These are phyloP conservation scores for Coptotermes formosanus DNA, from an alignment of 1,140 invertebrate genomes.

Conservation along the genomic window DNA sequence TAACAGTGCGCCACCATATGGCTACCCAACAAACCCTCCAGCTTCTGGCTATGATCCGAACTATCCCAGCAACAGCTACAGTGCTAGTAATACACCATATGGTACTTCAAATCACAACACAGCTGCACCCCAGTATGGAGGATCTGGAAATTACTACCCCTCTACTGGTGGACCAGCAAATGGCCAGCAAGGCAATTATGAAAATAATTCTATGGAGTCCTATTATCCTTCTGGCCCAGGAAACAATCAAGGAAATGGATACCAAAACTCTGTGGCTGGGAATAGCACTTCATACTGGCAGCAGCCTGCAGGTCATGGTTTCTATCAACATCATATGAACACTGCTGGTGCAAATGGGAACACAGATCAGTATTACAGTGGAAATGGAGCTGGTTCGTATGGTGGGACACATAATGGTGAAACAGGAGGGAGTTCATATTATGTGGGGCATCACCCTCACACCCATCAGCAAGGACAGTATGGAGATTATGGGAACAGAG, in stretches of 20 bases:
- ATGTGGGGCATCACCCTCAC: conserved; percentile 36
- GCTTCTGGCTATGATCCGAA: neutral
- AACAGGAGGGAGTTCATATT: conserved; percentile 46
- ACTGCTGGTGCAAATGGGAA: neutral
- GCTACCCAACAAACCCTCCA: neutral
- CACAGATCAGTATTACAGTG: conserved; percentile 22
- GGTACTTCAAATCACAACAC: neutral
- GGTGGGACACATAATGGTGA: conserved; percentile 45
- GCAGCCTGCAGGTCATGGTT: neutral
- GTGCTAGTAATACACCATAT: neutral
- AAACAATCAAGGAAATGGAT: neutral
- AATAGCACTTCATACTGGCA: neutral
- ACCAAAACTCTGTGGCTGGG: neutral
- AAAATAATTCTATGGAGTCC: neutral
- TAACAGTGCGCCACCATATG: neutral
- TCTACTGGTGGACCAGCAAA: neutral
- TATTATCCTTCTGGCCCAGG: neutral
- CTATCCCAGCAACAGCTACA: neutral
- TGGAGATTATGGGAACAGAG: conserved; percentile 37
- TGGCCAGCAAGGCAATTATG: neutral
- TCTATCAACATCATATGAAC: conserved; percentile 16
- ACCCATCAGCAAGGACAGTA: conserved; percentile 40
- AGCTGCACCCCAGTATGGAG: neutral
- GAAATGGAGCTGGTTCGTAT: conserved; percentile 38
- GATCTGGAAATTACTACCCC: neutral